Base-by-base conservation (phyloP, 2,113 vertebrate genomes). In the Menidia beryllina region DNA sequence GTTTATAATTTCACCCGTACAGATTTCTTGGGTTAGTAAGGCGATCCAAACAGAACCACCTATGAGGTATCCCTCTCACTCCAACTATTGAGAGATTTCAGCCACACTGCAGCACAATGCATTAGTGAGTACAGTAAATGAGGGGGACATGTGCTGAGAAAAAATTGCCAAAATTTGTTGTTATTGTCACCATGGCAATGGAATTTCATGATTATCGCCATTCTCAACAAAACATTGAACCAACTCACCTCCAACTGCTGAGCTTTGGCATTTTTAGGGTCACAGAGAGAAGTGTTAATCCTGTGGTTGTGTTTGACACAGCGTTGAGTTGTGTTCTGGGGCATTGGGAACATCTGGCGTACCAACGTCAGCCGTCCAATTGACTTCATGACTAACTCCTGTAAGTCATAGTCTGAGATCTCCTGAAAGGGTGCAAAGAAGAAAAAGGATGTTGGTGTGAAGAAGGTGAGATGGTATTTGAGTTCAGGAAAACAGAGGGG, bases 311-410 rank as follows among this genome's bases (percentile, higher is more conserved):
- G 95, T 87, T 96, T 96, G 84, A 97, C 95, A 89, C 98, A 99
- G 60, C 96, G 94, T 85, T 99, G 97, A 77, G 95, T 98, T 75
- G 93, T 87, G 81, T 99, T 98, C 71, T 96, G 96, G n/a, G 97
- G 94, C 56, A 97, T 92, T 48, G 96, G 97, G 90, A 99, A 99
- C 0, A 94, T 96, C 93, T 99, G 98, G 0, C 97, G 94, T 83
- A 99, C 94, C 86, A 99, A 90, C 3, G 98, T 99, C 86, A 99
- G 85, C 76, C 98, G 95, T 55, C 97, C 98, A 27, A 98, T 97
- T 12, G 98, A 99, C 90, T 97, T 97, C 93, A 97, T 94, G 72
- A 99, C 98, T 66, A 99, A 89, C 76, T 99, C 98, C 88, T 99
- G 97, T 54, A 98, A 91, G 48, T 99, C 97, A 66, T 93, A 88